phyloP scores from a whole-genome alignment of 2,888 invertebrate species.

The Macrosiphum euphorbiae region DNA sequence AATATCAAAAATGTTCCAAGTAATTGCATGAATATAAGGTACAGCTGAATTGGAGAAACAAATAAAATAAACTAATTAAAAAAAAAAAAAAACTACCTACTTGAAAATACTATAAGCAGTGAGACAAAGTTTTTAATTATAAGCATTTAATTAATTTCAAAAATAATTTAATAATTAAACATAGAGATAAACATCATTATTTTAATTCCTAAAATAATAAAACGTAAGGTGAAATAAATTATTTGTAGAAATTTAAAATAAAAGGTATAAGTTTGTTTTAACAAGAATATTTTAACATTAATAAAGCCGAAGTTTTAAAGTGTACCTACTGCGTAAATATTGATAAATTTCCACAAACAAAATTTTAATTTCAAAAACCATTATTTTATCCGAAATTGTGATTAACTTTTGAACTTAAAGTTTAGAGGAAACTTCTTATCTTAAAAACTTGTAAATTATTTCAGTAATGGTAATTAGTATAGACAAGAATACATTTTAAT shows the following conservation, averaged over 20 bases:
- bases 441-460: slow-evolving; percentile 18
- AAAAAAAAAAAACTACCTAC: not conserved
- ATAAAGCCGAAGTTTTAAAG: not conserved
- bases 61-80: not conserved
- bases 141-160: not conserved
- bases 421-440: slow-evolving; percentile 26
- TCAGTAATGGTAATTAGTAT: not conserved
- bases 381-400: slow-evolving; percentile 10
- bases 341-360: slow-evolving; percentile 19
- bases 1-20: slow-evolving; percentile 10
- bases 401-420: slow-evolving; percentile 28
- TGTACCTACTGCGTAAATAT: slow-evolving; percentile 29
- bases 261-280: not conserved
- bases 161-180: slow-evolving; percentile 40
- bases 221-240: not conserved
- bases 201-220: not conserved
- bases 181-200: slow-evolving; percentile 10
- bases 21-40: not conserved
- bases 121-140: not conserved
- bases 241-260: not conserved
- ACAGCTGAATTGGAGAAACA: not conserved
- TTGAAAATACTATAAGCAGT: not conserved
- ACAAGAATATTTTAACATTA: slow-evolving; percentile 16
- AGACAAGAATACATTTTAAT: not conserved
- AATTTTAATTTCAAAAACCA: slow-evolving; percentile 31